Percentiles rank a stretch among this genome's conserved stretches.
Evolutionary conservation across 1,140 invertebrate species (phyloP).

Genomic region (Lepidurus arcticus): DNA sequence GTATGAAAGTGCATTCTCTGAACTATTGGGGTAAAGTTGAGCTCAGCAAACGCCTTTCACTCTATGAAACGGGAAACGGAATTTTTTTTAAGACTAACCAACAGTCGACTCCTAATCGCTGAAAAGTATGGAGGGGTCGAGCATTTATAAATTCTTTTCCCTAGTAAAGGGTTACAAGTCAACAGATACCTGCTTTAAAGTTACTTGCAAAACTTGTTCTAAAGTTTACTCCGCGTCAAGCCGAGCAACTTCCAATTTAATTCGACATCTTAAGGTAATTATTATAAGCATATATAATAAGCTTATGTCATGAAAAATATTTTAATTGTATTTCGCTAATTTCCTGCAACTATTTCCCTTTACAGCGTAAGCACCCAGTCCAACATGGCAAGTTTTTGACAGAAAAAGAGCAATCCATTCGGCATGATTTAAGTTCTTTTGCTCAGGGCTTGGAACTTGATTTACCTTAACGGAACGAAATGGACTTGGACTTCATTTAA

Average conservation of each 20-base stretch:
- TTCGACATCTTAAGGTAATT: too few relatives aligned
- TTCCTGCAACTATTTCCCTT: too few relatives aligned
- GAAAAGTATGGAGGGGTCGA: neutral
- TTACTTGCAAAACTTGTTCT: neutral
- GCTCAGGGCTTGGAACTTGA: too few relatives aligned
- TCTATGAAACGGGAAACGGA: neutral
- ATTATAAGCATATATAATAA: too few relatives aligned
- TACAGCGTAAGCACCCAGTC: too few relatives aligned
- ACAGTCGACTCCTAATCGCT: neutral
- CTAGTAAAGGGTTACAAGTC: neutral
- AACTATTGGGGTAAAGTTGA: neutral
- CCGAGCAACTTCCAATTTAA: conserved; percentile 3
- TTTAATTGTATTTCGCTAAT: too few relatives aligned
- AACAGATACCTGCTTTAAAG: neutral
- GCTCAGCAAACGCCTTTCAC: neutral
- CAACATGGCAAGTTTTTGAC: too few relatives aligned
- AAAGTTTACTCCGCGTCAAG: neutral
- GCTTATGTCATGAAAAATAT: too few relatives aligned
- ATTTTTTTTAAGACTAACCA: neutral
- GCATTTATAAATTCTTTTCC: neutral
- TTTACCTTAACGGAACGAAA: too few relatives aligned
- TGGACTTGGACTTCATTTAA: too few relatives aligned
- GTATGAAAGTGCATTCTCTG: neutral
- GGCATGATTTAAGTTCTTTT: too few relatives aligned
- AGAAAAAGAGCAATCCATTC: too few relatives aligned